Percentiles rank a stretch among this genome's conserved stretches.
Conservation (phyloP, 1,140 invertebrate species). For the Pseudomyrmex sp. region DNA sequence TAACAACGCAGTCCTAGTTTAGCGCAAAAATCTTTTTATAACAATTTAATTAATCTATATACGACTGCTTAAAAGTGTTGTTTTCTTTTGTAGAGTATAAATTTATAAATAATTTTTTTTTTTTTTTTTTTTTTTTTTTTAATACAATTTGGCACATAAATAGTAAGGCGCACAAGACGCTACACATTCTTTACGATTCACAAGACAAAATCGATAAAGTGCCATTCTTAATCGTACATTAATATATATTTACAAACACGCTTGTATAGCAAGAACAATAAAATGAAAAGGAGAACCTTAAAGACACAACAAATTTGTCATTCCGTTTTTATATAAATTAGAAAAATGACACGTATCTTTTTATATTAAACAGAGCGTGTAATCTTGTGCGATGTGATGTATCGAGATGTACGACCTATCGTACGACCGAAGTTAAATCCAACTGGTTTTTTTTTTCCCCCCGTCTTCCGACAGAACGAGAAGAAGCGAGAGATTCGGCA, state of each 20-base stretch:
- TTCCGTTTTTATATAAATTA: slow-evolving; percentile 46
- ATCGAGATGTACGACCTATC: slow-evolving; percentile 11
- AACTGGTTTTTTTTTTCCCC: not conserved
- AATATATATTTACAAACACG: slow-evolving; percentile 42
- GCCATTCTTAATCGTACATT: slow-evolving; percentile 50
- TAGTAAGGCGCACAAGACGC: slow-evolving; percentile 12
- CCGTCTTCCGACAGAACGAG: slow-evolving; percentile 11
- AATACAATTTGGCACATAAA: slow-evolving; percentile 75
- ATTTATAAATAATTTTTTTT: slow-evolving; percentile 66
- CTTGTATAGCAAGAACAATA: slow-evolving; percentile 46
- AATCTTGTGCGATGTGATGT: slow-evolving; percentile 43
- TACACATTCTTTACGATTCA: slow-evolving; percentile 32
- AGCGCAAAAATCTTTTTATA: slow-evolving; percentile 38
- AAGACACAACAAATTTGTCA: slow-evolving; percentile 57
- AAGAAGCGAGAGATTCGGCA: slow-evolving; percentile 10
- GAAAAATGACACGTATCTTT: slow-evolving; percentile 15
- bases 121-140: not conserved
- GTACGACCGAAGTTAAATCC: slow-evolving; percentile 21
- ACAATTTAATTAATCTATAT: slow-evolving; percentile 57
- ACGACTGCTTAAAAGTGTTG: slow-evolving; percentile 71
- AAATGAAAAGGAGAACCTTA: slow-evolving; percentile 12
- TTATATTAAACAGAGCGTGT: slow-evolving; percentile 46
- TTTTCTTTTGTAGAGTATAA: slow-evolving; percentile 64
- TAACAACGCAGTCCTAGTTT: slow-evolving; percentile 64
- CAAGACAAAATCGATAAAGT: slow-evolving; percentile 26